phyloP scores from a whole-genome alignment of 2,888 invertebrate species.

The Hoplodrina ambigua region DNA sequence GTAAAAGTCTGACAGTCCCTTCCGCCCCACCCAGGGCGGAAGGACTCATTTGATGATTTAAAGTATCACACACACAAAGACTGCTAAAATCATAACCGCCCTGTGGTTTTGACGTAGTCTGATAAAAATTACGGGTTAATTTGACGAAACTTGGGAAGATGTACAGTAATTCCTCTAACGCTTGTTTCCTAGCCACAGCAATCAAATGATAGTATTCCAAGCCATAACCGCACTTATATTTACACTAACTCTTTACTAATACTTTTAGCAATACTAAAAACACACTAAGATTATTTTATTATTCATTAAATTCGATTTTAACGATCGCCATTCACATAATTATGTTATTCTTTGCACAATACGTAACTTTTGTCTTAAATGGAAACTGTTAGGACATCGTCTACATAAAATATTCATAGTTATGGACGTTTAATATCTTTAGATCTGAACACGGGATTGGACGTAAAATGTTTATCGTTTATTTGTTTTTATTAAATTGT shows the following conservation, averaged over 20 bases:
- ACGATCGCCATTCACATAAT: slow-evolving; percentile 49
- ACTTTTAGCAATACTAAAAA: slow-evolving; percentile 48
- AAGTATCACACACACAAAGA: too few relatives aligned
- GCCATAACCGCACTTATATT: slow-evolving; percentile 4
- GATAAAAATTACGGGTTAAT: too few relatives aligned
- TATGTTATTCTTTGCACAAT: slow-evolving; percentile 51
- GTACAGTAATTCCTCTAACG: neutral
- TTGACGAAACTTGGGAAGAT: too few relatives aligned
- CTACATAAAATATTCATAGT: slow-evolving; percentile 42
- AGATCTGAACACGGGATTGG: neutral
- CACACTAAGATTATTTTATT: slow-evolving; percentile 43
- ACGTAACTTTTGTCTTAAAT: slow-evolving; percentile 54
- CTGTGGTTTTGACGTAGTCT: too few relatives aligned
- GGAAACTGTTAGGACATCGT: slow-evolving; percentile 49
- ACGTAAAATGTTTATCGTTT: slow-evolving; percentile 15
- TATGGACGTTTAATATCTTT: slow-evolving; percentile 34
- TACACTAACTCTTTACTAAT: slow-evolving; percentile 31
- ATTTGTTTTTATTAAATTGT: slow-evolving; percentile 10
- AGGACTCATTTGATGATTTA: too few relatives aligned
- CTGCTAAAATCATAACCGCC: too few relatives aligned
- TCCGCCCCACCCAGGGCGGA: too few relatives aligned
- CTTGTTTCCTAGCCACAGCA: slow-evolving; percentile 14
- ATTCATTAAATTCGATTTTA: slow-evolving; percentile 54
- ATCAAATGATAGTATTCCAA: slow-evolving; percentile 2
- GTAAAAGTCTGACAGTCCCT: too few relatives aligned